Evolutionary conservation across 2,888 invertebrate genomes (phyloP).

Genomic region (Pollenia griseotomentosa): DNA sequence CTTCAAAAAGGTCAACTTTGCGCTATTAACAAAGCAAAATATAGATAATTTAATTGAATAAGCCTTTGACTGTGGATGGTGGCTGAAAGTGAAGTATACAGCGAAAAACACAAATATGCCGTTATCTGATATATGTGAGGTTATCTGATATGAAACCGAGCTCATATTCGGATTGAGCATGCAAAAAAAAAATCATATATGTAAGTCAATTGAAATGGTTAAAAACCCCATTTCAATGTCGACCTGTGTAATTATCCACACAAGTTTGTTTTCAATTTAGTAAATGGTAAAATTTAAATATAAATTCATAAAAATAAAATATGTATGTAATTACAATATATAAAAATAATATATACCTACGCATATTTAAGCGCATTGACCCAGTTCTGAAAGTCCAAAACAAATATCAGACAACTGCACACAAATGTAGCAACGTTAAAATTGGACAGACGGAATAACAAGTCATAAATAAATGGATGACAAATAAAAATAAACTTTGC

Average conservation of each 20-base stretch:
- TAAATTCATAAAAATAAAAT: constrained; percentile 20
- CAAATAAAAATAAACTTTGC: constrained; percentile 51
- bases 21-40: no score
- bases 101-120: no score
- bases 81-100: no score
- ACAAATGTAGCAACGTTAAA: constrained; percentile 1
- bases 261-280: not conserved
- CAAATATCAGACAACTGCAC: constrained; percentile 37
- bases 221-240: not conserved
- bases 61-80: no score
- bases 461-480: constrained; percentile 54
- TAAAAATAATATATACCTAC: constrained; percentile 36
- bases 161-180: no score
- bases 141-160: no score
- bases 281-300: constrained; percentile 21
- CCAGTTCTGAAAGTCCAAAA: constrained; percentile 65
- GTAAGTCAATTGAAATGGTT: no score
- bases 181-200: no score
- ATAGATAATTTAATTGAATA: no score
- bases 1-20: no score
- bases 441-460: constrained; percentile 47
- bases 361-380: constrained; percentile 63
- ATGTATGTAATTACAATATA: constrained; percentile 7
- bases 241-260: not conserved
- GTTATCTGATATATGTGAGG: no score